A percentile compares a stretch with the other conserved stretches of the same genome.
These are phyloP conservation scores for Nansenia antarctica DNA, from an alignment of 2,113 vertebrate genomes.

Conservation along the genomic window DNA sequence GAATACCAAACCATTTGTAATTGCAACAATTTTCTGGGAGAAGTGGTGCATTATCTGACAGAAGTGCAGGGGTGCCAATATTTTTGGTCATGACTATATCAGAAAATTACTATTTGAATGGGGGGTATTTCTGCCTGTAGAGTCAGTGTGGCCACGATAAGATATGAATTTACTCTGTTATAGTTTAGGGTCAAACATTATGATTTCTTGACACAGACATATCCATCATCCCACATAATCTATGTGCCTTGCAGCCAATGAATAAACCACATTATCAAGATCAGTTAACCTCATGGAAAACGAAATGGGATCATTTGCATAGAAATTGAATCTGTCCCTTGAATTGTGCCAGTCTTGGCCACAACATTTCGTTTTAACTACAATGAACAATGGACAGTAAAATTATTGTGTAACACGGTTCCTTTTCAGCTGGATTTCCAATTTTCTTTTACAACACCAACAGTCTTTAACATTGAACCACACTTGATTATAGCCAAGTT, in stretches of 20 bases:
- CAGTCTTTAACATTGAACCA: conserved; percentile 51
- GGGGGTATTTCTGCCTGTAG: conserved; percentile 11
- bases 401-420: conserved; percentile 38
- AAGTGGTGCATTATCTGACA: background rate
- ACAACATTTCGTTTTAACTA: conserved; percentile 68
- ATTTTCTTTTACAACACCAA: conserved; percentile 66
- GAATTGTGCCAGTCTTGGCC: conserved; percentile 58
- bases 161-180: conserved; percentile 56
- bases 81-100: conserved; percentile 17
- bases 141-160: conserved; percentile 43
- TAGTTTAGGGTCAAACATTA: conserved; percentile 61
- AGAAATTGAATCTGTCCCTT: conserved; percentile 76
- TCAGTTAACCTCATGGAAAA: conserved; percentile 65
- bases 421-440: conserved; percentile 64
- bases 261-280: conserved; percentile 68
- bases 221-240: conserved; percentile 68
- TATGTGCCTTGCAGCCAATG: conserved; percentile 60
- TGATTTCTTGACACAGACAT: conserved; percentile 61
- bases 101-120: conserved; percentile 20
- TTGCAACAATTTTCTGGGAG: too few relatives aligned
- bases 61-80: background rate
- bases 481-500: conserved; percentile 52
- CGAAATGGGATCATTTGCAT: conserved; percentile 75
- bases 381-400: conserved; percentile 62
- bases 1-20: too few relatives aligned